Percentiles rank a stretch among this genome's conserved stretches.
Evolutionary conservation across 2,113 vertebrate genomes (phyloP).

Genomic region (Caranx ignobilis): DNA sequence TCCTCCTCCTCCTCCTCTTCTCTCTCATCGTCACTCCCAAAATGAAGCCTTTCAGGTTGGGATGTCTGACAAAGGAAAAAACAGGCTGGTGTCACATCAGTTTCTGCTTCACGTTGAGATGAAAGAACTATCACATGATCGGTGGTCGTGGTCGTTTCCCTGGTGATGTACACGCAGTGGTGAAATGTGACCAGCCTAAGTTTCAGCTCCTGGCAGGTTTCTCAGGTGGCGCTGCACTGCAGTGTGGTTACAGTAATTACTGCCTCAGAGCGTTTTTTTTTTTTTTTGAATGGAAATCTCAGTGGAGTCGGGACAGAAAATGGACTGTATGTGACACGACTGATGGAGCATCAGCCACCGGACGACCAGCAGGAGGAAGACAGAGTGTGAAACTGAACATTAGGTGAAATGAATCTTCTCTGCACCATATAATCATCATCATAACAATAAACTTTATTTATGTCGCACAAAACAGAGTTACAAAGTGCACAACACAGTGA

Average conservation of each 20-base stretch:
- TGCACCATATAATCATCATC: background rate
- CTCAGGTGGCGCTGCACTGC: background rate
- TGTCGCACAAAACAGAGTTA: background rate
- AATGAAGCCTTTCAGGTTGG: slow-evolving; percentile 13
- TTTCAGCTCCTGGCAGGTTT: background rate
- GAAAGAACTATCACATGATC: too few relatives aligned
- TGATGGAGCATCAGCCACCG: background rate
- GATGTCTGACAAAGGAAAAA: background rate
- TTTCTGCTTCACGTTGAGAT: background rate
- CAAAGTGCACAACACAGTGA: too few relatives aligned
- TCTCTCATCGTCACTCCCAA: background rate
- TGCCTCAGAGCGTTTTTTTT: background rate
- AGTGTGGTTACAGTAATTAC: background rate
- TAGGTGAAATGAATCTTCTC: background rate
- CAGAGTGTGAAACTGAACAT: background rate
- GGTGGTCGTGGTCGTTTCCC: background rate
- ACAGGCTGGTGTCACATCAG: background rate
- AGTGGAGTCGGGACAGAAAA: background rate
- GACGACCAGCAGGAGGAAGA: background rate
- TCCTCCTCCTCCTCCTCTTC: background rate
- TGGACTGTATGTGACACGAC: background rate
- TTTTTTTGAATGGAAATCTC: background rate
- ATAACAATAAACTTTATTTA: too few relatives aligned
- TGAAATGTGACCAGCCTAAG: background rate
- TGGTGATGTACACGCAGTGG: background rate